Conservation (phyloP, 1,140 invertebrate genomes). For the Temnothorax longispinosus region DNA sequence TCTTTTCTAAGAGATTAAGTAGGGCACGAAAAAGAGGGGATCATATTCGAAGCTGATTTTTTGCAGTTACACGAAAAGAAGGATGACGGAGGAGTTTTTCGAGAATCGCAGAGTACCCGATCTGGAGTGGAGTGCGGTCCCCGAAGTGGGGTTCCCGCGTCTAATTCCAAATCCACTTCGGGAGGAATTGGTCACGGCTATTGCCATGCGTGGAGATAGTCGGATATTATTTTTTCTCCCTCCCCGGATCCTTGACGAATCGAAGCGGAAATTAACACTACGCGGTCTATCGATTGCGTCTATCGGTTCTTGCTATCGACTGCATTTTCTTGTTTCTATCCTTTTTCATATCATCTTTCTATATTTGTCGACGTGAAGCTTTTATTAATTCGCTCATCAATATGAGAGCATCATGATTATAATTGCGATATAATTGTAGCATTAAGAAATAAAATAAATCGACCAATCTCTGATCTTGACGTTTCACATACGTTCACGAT, state of each 20-base stretch:
- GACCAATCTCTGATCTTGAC: not conserved
- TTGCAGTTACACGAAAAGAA: not conserved
- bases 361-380: not conserved
- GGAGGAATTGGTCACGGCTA: constrained; percentile 73
- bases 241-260: constrained; percentile 76
- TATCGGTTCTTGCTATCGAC: not conserved
- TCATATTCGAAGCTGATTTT: not conserved
- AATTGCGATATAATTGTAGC: not conserved
- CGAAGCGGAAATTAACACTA: constrained; percentile 81
- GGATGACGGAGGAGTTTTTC: constrained; percentile 26
- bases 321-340: constrained; percentile 12
- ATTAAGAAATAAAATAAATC: not conserved
- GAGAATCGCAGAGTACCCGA: constrained; percentile 4
- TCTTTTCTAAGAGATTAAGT: not conserved
- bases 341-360: not conserved
- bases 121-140: not conserved
- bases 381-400: not conserved
- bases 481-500: not conserved
- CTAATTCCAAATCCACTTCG: constrained; percentile 68
- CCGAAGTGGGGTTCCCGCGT: constrained; percentile 33
- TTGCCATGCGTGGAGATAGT: constrained; percentile 72
- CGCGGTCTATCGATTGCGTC: constrained; percentile 61
- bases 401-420: not conserved
- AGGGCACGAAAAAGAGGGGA: not conserved
- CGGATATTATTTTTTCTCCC: constrained; percentile 77